Base-by-base conservation (phyloP, 2,113 vertebrate genomes). In the Jaculus jaculus region DNA sequence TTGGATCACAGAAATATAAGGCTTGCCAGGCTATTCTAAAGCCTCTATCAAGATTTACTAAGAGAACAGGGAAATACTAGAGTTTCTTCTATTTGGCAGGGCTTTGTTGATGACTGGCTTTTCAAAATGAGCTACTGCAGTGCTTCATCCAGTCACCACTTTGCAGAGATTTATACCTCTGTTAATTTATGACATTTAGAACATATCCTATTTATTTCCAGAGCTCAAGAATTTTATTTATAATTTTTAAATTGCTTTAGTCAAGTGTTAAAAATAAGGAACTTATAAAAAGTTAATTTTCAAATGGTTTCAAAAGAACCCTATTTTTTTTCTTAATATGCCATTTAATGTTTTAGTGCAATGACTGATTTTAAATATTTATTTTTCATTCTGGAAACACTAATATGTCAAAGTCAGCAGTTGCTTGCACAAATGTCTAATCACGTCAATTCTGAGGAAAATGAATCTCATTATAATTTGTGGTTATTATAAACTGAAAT, bases 1-100 rank as follows among this genome's bases (percentile, higher is more conserved):
- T 61, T n/a, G 93, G 20, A 13, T 69, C 11, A 69, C 88, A 42
- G 92, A n/a, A 93, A 60, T 63, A 87, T 16, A 61, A 95, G 80
- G 9, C 17, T 34, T 84, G 69, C 21, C 69, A 78, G 68, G 77
- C 80, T 84, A 83, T 97, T 96, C 23, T 24, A 42, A 92, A 96
- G 65, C 87, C 51, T 80, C 72, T 89, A 87, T 39, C 7, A 91
- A 94, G 87, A 97, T 97, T 97, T 96, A 97, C 82, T 91, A 79
- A 71, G 5, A 96, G 42, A 91, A 60, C 72, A 95, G 84, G 94
- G 74, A 97, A 95, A 96, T 28, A 93, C 89, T 79, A 58, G 72
- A 78, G 39, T 20, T 24, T 42, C 28, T 91, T 79, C 92, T 89
- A 61, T 61, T 87, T 54, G 74, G 88, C 71, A 88, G 66, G 95